Evolutionary conservation across 1,140 invertebrate species (phyloP).

Genomic region (Psix sp.): DNA sequence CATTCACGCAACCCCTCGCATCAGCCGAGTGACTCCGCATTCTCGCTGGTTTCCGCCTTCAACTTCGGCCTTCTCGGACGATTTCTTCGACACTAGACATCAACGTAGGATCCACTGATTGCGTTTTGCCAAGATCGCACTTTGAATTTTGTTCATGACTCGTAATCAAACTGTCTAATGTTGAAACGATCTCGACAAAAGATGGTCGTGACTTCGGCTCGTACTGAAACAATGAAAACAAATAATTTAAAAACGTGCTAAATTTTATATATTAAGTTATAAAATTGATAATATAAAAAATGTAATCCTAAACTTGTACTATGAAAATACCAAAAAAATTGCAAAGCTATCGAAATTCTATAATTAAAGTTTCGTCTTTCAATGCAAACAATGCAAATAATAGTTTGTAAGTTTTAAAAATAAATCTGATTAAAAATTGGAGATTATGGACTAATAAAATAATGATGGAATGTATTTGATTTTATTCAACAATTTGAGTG

Average conservation of each 20-base stretch:
- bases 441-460: too few species aligned
- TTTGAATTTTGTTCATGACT: conserved; percentile 69
- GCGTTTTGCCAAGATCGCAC: conserved; percentile 61
- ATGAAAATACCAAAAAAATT: too few species aligned
- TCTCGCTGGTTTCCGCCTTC: conserved; percentile 60
- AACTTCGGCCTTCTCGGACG: conserved; percentile 65
- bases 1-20: conserved; percentile 69
- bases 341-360: too few species aligned
- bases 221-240: conserved; percentile 80
- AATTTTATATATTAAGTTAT: too few species aligned
- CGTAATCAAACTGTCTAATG: conserved; percentile 73
- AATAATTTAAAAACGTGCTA: conserved; percentile 12
- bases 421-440: too few species aligned
- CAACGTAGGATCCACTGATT: conserved; percentile 66
- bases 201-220: conserved; percentile 89
- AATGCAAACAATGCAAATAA: too few species aligned
- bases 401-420: too few species aligned
- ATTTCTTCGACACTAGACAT: conserved; percentile 73
- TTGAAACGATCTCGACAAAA: conserved; percentile 86
- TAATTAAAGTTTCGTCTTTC: too few species aligned
- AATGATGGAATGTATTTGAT: too few species aligned
- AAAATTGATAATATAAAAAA: too few species aligned
- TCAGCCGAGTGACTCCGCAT: conserved; percentile 72
- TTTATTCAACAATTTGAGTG: too few species aligned
- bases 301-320: too few species aligned